These are phyloP conservation scores for Zelostemma sp. DNA, from an alignment of 1,140 invertebrate genomes.

Conservation along the genomic window DNA sequence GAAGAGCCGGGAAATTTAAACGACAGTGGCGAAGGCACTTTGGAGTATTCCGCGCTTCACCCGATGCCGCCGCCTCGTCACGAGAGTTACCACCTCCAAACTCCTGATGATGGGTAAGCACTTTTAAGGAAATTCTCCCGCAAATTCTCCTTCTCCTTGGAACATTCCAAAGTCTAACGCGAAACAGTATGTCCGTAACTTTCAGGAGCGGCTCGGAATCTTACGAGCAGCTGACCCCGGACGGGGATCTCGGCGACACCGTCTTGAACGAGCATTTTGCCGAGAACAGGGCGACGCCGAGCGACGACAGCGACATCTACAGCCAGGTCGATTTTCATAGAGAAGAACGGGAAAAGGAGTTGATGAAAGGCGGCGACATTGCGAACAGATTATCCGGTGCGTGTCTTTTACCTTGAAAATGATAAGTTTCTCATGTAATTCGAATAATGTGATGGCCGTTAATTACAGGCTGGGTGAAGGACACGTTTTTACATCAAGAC, in stretches of 20 bases:
- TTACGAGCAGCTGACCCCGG: slow-evolving; percentile 82
- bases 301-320: slow-evolving; percentile 81
- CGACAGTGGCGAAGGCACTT: slow-evolving; percentile 78
- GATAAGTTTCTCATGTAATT: not conserved
- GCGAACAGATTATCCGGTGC: slow-evolving; percentile 64
- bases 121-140: slow-evolving; percentile 39
- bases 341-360: slow-evolving; percentile 64
- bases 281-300: slow-evolving; percentile 69
- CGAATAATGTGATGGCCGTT: not conserved
- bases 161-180: slow-evolving; percentile 61
- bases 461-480: slow-evolving; percentile 75
- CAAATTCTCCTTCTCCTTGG: not conserved
- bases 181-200: slow-evolving; percentile 71
- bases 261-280: slow-evolving; percentile 68
- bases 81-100: slow-evolving; percentile 78
- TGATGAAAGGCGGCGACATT: slow-evolving; percentile 61
- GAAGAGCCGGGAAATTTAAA: slow-evolving; percentile 79
- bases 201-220: slow-evolving; percentile 83
- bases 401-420: not conserved
- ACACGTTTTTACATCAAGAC: slow-evolving; percentile 75
- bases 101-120: slow-evolving; percentile 75
- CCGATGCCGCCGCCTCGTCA: slow-evolving; percentile 78
- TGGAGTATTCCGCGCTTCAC: slow-evolving; percentile 76
- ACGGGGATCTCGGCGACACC: slow-evolving; percentile 69
- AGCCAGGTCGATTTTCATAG: slow-evolving; percentile 73